A percentile compares a stretch with the other conserved stretches of the same genome.
phyloP scores from a whole-genome alignment of 2,113 vertebrate species.

The Meles meles region DNA sequence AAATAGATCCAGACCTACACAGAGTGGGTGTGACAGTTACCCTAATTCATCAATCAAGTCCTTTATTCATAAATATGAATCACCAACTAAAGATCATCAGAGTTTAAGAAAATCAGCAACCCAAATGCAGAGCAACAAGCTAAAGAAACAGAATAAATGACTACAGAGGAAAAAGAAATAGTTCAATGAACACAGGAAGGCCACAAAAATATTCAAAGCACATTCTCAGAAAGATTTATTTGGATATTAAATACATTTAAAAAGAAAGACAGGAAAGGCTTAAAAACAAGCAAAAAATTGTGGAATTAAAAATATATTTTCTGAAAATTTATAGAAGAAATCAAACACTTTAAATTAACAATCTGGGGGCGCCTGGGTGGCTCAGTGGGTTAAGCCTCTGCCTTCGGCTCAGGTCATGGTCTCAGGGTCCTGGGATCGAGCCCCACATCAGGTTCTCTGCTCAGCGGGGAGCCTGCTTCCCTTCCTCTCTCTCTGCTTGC shows the following conservation, averaged over 20 bases:
- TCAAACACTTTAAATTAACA: not conserved
- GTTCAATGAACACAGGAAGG: not conserved
- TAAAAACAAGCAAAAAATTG: not conserved
- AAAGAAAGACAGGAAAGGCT: not conserved
- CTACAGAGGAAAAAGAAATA: not conserved
- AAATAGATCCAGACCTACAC: not conserved
- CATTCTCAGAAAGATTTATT: not conserved
- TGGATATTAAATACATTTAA: not conserved
- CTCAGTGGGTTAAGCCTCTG: too few species aligned
- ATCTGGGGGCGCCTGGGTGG: too few species aligned
- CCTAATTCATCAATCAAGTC: not conserved
- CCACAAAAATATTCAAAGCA: not conserved
- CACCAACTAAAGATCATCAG: not conserved
- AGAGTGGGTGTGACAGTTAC: not conserved
- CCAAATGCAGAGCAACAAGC: not conserved
- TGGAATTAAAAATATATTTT: not conserved
- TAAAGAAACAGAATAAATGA: not conserved
- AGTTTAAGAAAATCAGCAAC: not conserved
- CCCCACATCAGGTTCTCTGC: too few species aligned
- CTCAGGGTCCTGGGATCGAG: too few species aligned
- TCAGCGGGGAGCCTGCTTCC: too few species aligned
- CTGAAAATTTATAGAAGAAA: not conserved
- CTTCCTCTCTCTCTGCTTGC: too few species aligned
- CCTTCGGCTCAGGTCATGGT: too few species aligned
- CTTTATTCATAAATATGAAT: not conserved